Evolutionary conservation across 2,888 invertebrate species (phyloP), one percentile per base, ranked within the genome.

Genomic region (Drosophila meridionalis): DNA sequence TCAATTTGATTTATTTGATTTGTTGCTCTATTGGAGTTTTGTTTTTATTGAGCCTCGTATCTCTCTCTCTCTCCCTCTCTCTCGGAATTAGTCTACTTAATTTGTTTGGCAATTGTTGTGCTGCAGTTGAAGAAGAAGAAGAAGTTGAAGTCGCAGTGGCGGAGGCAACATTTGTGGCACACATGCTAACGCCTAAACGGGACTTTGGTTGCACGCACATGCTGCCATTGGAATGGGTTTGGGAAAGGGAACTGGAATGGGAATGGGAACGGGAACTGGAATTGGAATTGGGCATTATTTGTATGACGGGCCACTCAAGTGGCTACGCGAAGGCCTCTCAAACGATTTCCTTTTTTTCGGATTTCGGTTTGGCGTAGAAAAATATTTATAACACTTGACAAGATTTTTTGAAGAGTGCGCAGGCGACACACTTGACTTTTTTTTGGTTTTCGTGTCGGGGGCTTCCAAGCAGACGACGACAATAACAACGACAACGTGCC

Each of bases 371-470:
- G 67, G 79, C 76, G 84, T 82, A 78, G 80, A 78, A 80, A 80
- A 89, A 87, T 83, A 85, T 89, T 87, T 89, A 83, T 89, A 89
- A 74, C 86, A 89, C 86, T 86, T 89, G 90, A 88, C 86, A 81
- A 83, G 86, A 86, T 89, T 85, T 66, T 71, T 64, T 71, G 66
- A 71, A 83, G 80, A 73, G 73, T 57, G 69, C 59, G 69, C 64
- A 55, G 70, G 78, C 64, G 82, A 77, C 83, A 73, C 70, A 73
- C 76, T 73, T 79, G 67, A 78, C 78, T 72, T 69, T 78, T 64
- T 55, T 26, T 28, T 28, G 3, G 40, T 28, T 40, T n/a, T 11
- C 42, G 38, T 58, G 60, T 38, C 48, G 40, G 50, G 58, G 55
- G n/a, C 56, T 50, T 60, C 50, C 60, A 40, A 50, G 60, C 60